Conservation (phyloP, 1,140 invertebrate species). For the Drosophila setifemur region DNA sequence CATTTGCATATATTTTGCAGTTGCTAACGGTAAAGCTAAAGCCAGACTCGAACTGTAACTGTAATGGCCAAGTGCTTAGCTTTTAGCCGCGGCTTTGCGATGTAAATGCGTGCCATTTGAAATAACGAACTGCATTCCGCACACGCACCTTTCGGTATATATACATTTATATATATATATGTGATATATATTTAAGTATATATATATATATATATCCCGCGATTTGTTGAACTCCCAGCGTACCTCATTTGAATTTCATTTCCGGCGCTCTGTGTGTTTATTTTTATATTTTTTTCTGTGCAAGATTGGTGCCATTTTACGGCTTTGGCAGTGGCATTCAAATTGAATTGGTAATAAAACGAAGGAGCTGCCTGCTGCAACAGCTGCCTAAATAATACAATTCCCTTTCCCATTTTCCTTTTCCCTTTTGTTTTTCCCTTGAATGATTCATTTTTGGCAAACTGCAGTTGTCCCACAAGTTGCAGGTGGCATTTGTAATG, state of each 20-base stretch:
- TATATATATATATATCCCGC: constrained; percentile 13
- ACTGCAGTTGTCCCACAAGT: neutral
- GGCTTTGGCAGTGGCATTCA: constrained; percentile 26
- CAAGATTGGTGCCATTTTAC: constrained; percentile 9
- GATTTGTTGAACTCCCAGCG: constrained; percentile 40
- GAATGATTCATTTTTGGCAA: constrained; percentile 7
- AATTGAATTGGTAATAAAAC: constrained; percentile 57
- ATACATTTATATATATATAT: neutral
- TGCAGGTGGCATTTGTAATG: neutral
- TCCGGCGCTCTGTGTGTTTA: constrained; percentile 17
- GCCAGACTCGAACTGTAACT: constrained; percentile 10
- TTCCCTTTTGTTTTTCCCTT: too few relatives aligned
- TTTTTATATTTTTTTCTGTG: neutral
- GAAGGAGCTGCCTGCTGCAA: constrained; percentile 3
- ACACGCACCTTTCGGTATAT: constrained; percentile 11
- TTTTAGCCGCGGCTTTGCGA: constrained; percentile 39
- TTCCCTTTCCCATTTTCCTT: constrained; percentile 2
- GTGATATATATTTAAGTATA: neutral
- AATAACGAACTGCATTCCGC: constrained; percentile 61
- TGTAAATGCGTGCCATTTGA: constrained; percentile 56
- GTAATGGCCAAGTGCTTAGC: constrained; percentile 20
- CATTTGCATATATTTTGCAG: constrained; percentile 62
- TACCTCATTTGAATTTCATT: constrained; percentile 39
- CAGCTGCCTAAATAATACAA: constrained; percentile 46
- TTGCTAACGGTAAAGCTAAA: constrained; percentile 1